These are phyloP conservation scores for Melieria crassipennis DNA, from an alignment of 2,888 invertebrate genomes.

Conservation along the genomic window DNA sequence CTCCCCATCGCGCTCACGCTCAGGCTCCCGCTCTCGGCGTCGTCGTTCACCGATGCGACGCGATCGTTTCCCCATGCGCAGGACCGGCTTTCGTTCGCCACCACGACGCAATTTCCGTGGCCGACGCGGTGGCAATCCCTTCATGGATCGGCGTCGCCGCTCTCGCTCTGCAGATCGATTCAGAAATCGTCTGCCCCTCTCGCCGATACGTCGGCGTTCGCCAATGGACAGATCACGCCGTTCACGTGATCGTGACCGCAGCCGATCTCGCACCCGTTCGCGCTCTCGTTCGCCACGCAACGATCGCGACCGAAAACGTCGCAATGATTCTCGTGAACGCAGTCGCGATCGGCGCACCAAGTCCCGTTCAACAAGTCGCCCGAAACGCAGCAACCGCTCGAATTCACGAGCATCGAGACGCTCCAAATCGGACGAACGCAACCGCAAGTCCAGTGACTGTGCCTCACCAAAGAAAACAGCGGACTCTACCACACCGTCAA, in stretches of 20 bases:
- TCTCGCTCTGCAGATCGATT: slow-evolving; percentile 58
- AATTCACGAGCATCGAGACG: slow-evolving; percentile 48
- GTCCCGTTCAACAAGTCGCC: slow-evolving; percentile 43
- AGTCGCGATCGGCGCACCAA: slow-evolving; percentile 45
- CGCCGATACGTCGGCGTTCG: slow-evolving; percentile 56
- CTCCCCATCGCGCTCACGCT: slow-evolving; percentile 38
- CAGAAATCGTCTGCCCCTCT: slow-evolving; percentile 59
- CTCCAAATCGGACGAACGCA: slow-evolving; percentile 40
- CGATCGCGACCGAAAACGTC: slow-evolving; percentile 47
- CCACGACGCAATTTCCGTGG: slow-evolving; percentile 52
- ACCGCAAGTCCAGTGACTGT: background rate
- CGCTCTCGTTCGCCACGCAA: slow-evolving; percentile 43
- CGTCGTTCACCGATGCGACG: slow-evolving; percentile 53
- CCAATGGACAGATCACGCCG: slow-evolving; percentile 51
- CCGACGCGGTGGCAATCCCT: slow-evolving; percentile 55
- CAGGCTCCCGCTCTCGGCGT: slow-evolving; percentile 46
- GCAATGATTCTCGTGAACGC: slow-evolving; percentile 42
- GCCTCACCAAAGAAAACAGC: slow-evolving; percentile 16
- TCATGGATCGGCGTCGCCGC: slow-evolving; percentile 57
- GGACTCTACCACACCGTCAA: slow-evolving; percentile 37
- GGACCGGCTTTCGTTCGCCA: slow-evolving; percentile 56
- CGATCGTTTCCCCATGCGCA: slow-evolving; percentile 50
- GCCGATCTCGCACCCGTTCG: slow-evolving; percentile 40
- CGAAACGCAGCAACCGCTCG: slow-evolving; percentile 41
- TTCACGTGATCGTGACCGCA: slow-evolving; percentile 42